Evolutionary conservation across 2,113 vertebrate genomes (phyloP).

Genomic region (Seriola aureovittata): DNA sequence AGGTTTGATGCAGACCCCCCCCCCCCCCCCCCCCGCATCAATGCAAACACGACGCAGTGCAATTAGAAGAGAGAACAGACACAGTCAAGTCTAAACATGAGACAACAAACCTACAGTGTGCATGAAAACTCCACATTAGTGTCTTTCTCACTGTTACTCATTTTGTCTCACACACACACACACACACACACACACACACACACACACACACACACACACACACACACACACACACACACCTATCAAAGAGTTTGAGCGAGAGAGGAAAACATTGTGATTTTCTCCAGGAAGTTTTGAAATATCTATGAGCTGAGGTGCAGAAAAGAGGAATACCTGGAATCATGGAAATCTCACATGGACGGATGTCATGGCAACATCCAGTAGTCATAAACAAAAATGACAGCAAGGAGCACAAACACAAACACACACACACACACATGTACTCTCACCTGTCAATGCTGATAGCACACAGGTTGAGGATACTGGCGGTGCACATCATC

Average conservation of each 20-base stretch:
- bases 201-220: background rate
- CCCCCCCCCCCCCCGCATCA: background rate
- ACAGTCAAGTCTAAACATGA: background rate
- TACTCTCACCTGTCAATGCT: constrained; percentile 94
- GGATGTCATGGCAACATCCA: constrained; percentile 35
- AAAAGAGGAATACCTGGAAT: background rate
- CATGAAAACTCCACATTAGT: background rate
- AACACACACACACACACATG: background rate
- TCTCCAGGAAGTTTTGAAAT: constrained; percentile 6
- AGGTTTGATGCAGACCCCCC: background rate
- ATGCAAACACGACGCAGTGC: constrained; percentile 21
- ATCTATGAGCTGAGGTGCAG: constrained; percentile 24
- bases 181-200: constrained; percentile 7
- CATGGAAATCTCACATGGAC: constrained; percentile 13
- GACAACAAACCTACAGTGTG: background rate
- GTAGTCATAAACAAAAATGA: constrained; percentile 13
- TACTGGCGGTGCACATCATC: constrained; percentile 99
- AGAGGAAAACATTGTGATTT: constrained; percentile 3
- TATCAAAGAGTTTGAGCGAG: background rate
- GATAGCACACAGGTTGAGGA: constrained; percentile 97
- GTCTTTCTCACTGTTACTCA: background rate
- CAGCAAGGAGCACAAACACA: background rate
- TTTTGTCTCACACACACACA: too few species aligned
- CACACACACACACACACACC: constrained; percentile 12
- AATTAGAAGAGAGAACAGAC: background rate